phyloP scores from a whole-genome alignment of 2,888 invertebrate species.

The Cremastinae sp. region DNA sequence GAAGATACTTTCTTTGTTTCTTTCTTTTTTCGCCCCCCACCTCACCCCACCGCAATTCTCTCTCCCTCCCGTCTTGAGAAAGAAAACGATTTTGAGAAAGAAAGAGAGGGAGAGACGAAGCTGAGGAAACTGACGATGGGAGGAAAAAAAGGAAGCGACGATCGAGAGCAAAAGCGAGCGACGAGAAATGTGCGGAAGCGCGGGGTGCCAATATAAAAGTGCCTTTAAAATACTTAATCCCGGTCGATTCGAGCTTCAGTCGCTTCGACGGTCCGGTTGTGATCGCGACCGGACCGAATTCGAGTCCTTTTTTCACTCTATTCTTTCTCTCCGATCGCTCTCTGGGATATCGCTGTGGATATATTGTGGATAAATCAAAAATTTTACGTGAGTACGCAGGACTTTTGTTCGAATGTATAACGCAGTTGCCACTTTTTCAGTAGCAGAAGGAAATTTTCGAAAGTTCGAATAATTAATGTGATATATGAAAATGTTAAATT shows the following conservation, averaged over 20 bases:
- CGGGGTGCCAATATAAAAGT: not conserved
- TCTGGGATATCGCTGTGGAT: no score
- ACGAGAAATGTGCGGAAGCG: not conserved
- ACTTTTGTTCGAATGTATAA: not conserved
- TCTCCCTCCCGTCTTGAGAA: not conserved
- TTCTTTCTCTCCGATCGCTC: no score
- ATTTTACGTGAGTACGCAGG: not conserved
- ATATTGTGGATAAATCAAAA: not conserved
- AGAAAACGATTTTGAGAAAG: not conserved
- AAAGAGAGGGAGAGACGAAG: slow-evolving; percentile 16
- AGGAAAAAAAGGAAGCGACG: not conserved
- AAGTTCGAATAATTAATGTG: no score
- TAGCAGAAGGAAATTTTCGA: no score
- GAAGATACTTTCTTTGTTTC: slow-evolving; percentile 40
- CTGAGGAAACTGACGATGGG: not conserved
- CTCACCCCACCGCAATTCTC: no score
- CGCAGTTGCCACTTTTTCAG: no score
- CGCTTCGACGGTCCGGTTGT: slow-evolving; percentile 61
- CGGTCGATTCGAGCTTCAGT: slow-evolving; percentile 34
- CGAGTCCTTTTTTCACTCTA: no score
- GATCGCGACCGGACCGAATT: slow-evolving; percentile 48
- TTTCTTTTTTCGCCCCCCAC: no score
- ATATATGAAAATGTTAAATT: no score
- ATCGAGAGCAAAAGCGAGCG: slow-evolving; percentile 2
- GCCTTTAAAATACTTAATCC: slow-evolving; percentile 48